These are phyloP conservation scores for Ditula angustiorana DNA, from an alignment of 2,888 invertebrate genomes.

Conservation along the genomic window DNA sequence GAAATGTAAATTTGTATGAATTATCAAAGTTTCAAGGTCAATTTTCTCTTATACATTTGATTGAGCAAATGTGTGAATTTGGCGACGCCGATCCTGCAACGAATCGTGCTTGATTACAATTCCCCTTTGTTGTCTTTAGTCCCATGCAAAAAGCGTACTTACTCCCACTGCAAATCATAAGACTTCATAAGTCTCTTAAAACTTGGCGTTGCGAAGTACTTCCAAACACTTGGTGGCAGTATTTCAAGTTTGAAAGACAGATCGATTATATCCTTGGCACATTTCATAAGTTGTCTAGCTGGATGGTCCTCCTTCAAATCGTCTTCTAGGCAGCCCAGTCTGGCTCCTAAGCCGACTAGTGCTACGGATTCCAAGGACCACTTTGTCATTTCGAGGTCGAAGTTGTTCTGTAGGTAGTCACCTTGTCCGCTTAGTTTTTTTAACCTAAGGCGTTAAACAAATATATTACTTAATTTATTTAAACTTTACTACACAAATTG, in stretches of 20 bases:
- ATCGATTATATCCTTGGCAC: constrained; percentile 62
- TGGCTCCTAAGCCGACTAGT: constrained; percentile 67
- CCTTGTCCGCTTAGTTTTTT: constrained; percentile 56
- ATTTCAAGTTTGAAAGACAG: constrained; percentile 64
- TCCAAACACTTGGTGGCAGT: constrained; percentile 66
- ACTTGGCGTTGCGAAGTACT: constrained; percentile 59
- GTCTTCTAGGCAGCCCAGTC: constrained; percentile 68
- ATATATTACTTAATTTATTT: background rate
- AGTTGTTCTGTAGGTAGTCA: constrained; percentile 67
- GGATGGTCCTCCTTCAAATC: constrained; percentile 62
- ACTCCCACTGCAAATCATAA: constrained; percentile 74
- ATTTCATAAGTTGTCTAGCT: constrained; percentile 60
- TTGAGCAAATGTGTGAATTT: too few relatives aligned
- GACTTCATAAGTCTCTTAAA: constrained; percentile 66
- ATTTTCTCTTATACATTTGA: too few relatives aligned
- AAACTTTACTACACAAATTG: too few relatives aligned
- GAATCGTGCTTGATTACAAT: too few relatives aligned
- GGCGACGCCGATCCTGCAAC: too few relatives aligned
- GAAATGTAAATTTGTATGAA: too few relatives aligned
- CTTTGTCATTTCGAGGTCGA: constrained; percentile 83
- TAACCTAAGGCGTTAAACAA: constrained; percentile 59
- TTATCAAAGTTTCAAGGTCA: too few relatives aligned
- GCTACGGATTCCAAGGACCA: constrained; percentile 87
- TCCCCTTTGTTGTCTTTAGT: too few relatives aligned
- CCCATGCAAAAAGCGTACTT: too few relatives aligned